Conservation (phyloP, 2,888 invertebrate genomes). For the Agrochola lychnidis region DNA sequence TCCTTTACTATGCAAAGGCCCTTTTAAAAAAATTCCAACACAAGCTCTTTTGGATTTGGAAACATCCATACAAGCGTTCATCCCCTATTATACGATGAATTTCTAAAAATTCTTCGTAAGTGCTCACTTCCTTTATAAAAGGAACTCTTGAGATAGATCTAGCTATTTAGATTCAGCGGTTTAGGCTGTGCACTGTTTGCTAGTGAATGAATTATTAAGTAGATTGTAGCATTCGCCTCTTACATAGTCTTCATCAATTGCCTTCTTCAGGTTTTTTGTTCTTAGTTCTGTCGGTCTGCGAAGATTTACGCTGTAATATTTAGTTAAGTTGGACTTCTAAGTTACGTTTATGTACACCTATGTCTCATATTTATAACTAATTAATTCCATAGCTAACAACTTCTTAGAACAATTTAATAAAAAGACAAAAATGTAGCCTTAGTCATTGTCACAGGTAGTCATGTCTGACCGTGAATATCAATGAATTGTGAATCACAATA, state of each 20-base stretch:
- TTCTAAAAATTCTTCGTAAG: too few relatives aligned
- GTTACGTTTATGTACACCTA: neutral
- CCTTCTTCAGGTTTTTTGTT: neutral
- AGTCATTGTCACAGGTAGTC: constrained; percentile 67
- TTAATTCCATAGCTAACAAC: constrained; percentile 35
- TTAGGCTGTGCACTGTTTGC: too few relatives aligned
- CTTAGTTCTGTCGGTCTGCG: neutral
- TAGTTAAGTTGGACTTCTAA: neutral
- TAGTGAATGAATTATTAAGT: too few relatives aligned
- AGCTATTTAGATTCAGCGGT: too few relatives aligned
- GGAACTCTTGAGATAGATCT: too few relatives aligned
- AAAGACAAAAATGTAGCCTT: constrained; percentile 54
- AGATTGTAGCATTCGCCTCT: too few relatives aligned
- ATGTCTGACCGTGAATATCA: constrained; percentile 69
- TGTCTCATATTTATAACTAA: constrained; percentile 5
- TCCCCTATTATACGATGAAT: too few relatives aligned
- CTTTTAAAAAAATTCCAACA: too few relatives aligned
- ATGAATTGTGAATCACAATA: constrained; percentile 70
- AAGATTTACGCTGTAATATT: neutral
- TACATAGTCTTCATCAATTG: neutral
- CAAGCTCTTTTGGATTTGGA: too few relatives aligned
- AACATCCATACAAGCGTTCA: too few relatives aligned
- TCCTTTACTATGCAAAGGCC: neutral
- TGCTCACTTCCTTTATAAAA: too few relatives aligned
- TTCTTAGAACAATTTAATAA: constrained; percentile 26